Conservation (phyloP, 35 echinoderm and acorn worm species). For the Apostichopus parvimensis region DNA sequence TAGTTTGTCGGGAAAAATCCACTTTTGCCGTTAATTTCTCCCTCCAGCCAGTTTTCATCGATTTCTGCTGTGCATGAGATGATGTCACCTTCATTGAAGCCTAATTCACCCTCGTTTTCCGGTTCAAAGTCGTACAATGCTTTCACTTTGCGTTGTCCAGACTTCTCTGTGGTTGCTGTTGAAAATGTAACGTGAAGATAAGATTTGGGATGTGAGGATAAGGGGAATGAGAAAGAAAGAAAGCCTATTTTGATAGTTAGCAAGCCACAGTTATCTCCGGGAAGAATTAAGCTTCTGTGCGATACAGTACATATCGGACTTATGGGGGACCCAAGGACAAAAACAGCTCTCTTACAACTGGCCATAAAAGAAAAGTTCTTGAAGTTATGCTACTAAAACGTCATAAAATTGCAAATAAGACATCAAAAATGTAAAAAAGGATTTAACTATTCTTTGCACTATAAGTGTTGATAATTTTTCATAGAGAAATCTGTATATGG, state of each 20-base stretch:
- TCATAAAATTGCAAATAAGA: no score
- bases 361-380: no score
- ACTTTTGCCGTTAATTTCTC: constrained; percentile 66
- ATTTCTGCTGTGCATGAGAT: constrained; percentile 65
- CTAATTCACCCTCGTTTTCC: constrained; percentile 90
- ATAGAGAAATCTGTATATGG: no score
- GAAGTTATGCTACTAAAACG: no score
- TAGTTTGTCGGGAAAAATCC: constrained; percentile 95
- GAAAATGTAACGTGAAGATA: not conserved
- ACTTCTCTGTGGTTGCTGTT: not conserved
- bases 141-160: constrained; percentile 39
- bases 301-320: not conserved
- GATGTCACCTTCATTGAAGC: constrained; percentile 82
- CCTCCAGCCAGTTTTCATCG: constrained; percentile 97
- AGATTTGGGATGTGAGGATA: no score
- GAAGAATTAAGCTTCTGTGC: not conserved
- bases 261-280: not conserved
- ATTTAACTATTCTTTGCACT: no score
- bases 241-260: no score
- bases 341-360: no score
- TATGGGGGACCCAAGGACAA: no score
- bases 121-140: constrained; percentile 96
- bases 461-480: no score
- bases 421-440: no score
- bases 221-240: no score